Evolutionary conservation across 2,888 invertebrate genomes (phyloP).

Genomic region (Dichetophora obliterata): DNA sequence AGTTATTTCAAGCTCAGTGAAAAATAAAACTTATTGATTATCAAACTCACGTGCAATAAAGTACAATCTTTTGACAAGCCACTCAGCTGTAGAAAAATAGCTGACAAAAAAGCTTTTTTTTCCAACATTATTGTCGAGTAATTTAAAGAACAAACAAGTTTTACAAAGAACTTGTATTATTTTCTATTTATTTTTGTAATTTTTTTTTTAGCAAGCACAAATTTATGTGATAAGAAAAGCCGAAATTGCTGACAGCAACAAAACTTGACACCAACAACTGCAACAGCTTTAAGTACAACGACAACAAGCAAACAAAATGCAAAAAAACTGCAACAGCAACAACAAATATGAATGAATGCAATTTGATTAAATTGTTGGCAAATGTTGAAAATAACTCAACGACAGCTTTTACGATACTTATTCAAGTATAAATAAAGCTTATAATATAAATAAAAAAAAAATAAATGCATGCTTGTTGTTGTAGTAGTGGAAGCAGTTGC

Average conservation of each 20-base stretch:
- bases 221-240: conserved; percentile 2
- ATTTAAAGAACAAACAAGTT: no score
- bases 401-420: conserved; percentile 2
- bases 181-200: background rate
- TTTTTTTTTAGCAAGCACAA: background rate
- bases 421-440: conserved; percentile 7
- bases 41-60: background rate
- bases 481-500: no score
- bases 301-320: background rate
- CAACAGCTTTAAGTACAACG: background rate
- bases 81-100: no score
- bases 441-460: background rate
- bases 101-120: background rate
- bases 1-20: background rate
- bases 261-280: conserved; percentile 16
- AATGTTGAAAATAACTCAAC: conserved; percentile 1
- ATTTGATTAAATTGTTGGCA: conserved; percentile 7
- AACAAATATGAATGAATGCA: background rate
- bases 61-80: background rate
- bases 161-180: no score
- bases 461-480: background rate
- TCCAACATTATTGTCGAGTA: background rate
- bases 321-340: background rate
- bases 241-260: background rate
- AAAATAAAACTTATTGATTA: background rate